A percentile compares a stretch with the other conserved stretches of the same genome.
Conservation (phyloP, 1,140 invertebrate species). For the Drosophila kanapiae region DNA sequence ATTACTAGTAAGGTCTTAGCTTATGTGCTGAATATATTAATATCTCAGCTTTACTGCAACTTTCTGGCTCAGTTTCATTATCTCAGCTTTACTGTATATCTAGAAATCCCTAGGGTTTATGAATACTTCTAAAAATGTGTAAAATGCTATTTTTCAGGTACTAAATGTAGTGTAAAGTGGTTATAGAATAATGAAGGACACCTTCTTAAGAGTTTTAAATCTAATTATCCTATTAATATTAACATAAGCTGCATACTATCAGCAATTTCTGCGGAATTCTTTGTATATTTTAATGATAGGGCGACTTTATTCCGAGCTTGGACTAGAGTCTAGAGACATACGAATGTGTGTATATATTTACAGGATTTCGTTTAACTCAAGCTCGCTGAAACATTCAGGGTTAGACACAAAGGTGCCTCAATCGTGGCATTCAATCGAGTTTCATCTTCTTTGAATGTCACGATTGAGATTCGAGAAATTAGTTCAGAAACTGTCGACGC, state of each 20-base stretch:
- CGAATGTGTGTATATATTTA: constrained; percentile 55
- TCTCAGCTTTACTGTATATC: no score
- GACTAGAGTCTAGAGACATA: constrained; percentile 40
- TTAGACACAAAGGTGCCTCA: constrained; percentile 45
- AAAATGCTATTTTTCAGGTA: no score
- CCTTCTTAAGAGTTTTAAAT: not conserved
- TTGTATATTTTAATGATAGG: not conserved
- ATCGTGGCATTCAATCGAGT: constrained; percentile 12
- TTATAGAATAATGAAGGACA: no score
- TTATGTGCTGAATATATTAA: not conserved
- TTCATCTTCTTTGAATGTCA: constrained; percentile 1
- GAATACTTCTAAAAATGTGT: no score
- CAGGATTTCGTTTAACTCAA: constrained; percentile 33
- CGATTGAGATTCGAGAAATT: constrained; percentile 13
- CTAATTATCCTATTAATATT: no score
- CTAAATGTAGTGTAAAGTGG: no score
- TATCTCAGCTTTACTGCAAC: no score
- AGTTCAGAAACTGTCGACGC: constrained; percentile 20
- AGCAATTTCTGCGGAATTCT: no score
- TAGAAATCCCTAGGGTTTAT: no score
- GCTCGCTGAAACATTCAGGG: constrained; percentile 55
- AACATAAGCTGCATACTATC: no score
- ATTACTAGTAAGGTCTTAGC: no score
- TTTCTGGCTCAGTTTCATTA: not conserved
- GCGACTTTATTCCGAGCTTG: constrained; percentile 8